Base-by-base conservation (phyloP, 2,113 vertebrate species). In the Aegithalos caudatus region DNA sequence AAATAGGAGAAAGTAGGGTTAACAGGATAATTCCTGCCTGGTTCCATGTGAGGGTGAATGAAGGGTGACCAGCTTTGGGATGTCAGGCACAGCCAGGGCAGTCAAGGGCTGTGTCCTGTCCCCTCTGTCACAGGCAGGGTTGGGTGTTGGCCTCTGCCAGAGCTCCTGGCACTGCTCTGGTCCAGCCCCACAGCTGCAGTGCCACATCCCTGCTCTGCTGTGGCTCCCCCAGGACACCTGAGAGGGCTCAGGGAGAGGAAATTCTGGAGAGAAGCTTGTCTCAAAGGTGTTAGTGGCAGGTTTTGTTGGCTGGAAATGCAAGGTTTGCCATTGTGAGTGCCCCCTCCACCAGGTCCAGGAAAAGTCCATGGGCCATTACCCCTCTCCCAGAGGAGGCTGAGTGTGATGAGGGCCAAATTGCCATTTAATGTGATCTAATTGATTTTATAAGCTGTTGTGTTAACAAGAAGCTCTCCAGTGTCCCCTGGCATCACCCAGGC, bases 331-430 rank as follows among this genome's bases (percentile, higher is more conserved):
- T 2, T 65, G 45, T 29, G 70, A 61, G 14, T 24, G 27, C 48
- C 83, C 18, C n/a, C 42, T 69, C 31, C 44, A 24, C 33, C 38
- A 7, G 42, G 35, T 78, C 81, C 54, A 69, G 66, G 91, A 77
- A 85, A 90, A 27, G 73, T 77, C 84, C 85, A 93, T 23, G 74
- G 93, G 51, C 81, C 84, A 86, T 95, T 90, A 53, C 79, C 40
- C 54, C 31, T 60, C 53, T 67, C 71, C 16, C 60, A 35, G 67
- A 71, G 62, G 73, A 90, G 35, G 57, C 8, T 79, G 88, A 82
- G 54, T 74, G 84, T 89, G 74, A 69, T 91, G 84, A 87, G 66
- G 62, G 19, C 81, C 91, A 93, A 62, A 95, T 73, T 91, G 79
- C 62, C 67, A 21, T 81, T 80, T 93, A 93, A 91, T 85, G 72